These are phyloP conservation scores for Diabrotica undecimpunctata DNA, from an alignment of 1,140 invertebrate genomes.

Conservation along the genomic window DNA sequence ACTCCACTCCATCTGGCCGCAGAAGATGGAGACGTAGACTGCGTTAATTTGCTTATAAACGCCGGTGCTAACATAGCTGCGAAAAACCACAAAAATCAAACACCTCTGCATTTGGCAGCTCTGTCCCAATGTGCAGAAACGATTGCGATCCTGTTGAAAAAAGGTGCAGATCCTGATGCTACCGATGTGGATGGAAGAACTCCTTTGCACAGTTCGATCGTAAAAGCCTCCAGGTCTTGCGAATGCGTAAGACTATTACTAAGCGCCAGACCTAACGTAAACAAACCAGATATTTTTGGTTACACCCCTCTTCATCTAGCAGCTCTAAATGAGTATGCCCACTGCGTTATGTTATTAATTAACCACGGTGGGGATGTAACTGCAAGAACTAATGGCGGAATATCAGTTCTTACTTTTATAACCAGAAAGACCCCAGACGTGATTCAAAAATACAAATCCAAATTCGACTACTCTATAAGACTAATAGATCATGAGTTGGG, in stretches of 20 bases:
- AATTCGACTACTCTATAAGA: constrained; percentile 72
- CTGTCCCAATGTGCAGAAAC: constrained; percentile 71
- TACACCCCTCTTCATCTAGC: constrained; percentile 80
- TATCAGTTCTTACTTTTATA: constrained; percentile 75
- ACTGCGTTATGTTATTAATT: constrained; percentile 70
- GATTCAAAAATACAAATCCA: constrained; percentile 58
- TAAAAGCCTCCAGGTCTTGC: constrained; percentile 67
- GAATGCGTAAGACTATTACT: constrained; percentile 66
- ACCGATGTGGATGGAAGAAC: constrained; percentile 68
- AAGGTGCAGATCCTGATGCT: constrained; percentile 59
- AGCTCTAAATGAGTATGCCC: constrained; percentile 77
- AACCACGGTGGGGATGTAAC: constrained; percentile 79
- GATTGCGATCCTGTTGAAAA: constrained; percentile 61
- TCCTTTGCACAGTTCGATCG: constrained; percentile 74
- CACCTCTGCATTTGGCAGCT: constrained; percentile 72
- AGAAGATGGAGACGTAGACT: constrained; percentile 72
- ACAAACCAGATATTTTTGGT: constrained; percentile 72
- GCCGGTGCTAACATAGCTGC: constrained; percentile 65
- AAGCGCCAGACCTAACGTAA: constrained; percentile 69
- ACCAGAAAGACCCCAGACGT: constrained; percentile 76
- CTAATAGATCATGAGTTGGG: constrained; percentile 77
- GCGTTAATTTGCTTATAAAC: constrained; percentile 66
- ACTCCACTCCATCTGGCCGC: constrained; percentile 80
- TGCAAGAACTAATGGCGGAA: constrained; percentile 71
- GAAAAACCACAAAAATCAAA: constrained; percentile 69